These are phyloP conservation scores for Panurus biarmicus DNA, from an alignment of 2,113 vertebrate species.

Conservation along the genomic window DNA sequence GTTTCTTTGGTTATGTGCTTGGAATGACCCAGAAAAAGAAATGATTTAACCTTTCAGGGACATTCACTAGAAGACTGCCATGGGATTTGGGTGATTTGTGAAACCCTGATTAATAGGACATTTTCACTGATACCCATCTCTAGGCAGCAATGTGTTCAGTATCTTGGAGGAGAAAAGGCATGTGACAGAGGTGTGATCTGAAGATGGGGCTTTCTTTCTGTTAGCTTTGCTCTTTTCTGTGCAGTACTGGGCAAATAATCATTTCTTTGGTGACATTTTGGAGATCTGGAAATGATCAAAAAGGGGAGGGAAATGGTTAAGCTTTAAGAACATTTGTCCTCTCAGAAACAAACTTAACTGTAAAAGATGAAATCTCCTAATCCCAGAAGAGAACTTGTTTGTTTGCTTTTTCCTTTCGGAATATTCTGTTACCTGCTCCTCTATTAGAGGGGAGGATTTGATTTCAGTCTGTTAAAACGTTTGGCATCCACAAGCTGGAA, in stretches of 20 bases:
- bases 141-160: not conserved
- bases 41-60: not conserved
- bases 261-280: not conserved
- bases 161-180: not conserved
- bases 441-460: not conserved
- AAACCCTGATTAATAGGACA: not conserved
- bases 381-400: not conserved
- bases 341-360: not conserved
- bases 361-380: not conserved
- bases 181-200: not conserved
- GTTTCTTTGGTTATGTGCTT: not conserved
- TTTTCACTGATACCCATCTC: conserved; percentile 6
- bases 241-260: not conserved
- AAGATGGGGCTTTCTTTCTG: not conserved
- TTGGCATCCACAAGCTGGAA: not conserved
- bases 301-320: not conserved
- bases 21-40: not conserved
- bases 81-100: not conserved
- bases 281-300: not conserved
- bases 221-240: not conserved
- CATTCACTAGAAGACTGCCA: not conserved
- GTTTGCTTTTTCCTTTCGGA: not conserved
- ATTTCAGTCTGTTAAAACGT: not conserved
- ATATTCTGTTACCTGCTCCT: not conserved
- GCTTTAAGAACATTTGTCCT: not conserved